Conservation (phyloP, 2,113 vertebrate genomes). For the Andinoacara biseriatus region DNA sequence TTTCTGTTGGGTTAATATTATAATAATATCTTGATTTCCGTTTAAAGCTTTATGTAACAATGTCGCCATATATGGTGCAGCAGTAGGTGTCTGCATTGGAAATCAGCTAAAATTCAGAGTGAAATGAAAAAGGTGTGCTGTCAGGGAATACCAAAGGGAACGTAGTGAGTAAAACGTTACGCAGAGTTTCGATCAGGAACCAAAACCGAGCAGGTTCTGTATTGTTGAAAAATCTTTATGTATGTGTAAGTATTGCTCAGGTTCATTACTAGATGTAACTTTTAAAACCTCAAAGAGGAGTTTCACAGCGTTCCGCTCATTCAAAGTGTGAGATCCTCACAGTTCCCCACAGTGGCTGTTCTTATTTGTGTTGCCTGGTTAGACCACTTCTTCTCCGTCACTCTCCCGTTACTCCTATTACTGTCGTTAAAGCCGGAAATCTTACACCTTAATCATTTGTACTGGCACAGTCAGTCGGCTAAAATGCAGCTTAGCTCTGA, state of each 20-base stretch:
- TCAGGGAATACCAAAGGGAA: no score
- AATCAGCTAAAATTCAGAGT: no score
- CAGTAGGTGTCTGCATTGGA: no score
- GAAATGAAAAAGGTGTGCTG: no score
- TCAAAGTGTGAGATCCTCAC: neutral
- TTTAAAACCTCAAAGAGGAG: neutral
- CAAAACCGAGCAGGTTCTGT: neutral
- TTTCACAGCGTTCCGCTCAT: neutral
- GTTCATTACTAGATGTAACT: neutral
- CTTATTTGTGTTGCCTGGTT: slow-evolving; percentile 9
- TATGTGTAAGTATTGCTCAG: neutral
- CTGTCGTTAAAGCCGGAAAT: slow-evolving; percentile 15
- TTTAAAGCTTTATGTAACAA: no score
- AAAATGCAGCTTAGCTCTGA: neutral
- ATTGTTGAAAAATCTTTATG: neutral
- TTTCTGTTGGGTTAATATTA: no score
- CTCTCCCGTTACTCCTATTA: slow-evolving; percentile 3
- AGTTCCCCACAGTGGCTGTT: neutral
- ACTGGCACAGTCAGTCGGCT: neutral
- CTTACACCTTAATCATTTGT: slow-evolving; percentile 11
- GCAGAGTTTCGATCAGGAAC: neutral
- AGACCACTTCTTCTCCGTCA: neutral
- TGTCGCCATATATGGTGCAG: no score
- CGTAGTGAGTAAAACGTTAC: no score
- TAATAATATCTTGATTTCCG: no score